Evolutionary conservation across 35 echinoderm and acorn worm species (phyloP), one percentile per base, ranked within the genome.

Genomic region (Stichopus chloronotus): DNA sequence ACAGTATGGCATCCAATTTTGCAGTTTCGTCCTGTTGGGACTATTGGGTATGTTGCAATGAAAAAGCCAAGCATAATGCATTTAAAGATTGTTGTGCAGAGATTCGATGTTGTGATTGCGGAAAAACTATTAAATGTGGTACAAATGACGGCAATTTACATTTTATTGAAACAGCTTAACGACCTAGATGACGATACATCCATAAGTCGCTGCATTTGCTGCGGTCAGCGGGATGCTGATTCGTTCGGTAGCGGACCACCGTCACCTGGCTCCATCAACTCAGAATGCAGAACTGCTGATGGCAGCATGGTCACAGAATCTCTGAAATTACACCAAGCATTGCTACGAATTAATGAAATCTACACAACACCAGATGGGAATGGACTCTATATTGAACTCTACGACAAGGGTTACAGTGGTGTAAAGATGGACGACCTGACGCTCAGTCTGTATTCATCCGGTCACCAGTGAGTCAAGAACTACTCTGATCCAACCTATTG

Each of bases 151-250:
- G 0, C 30, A 43, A 43, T 0, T 43, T 43, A 1, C 3, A 43
- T 43, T 43, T 43, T 43, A 43, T 43, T 43, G 30, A 43, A 72
- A 52, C 30, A 91, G 90, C 11, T 91, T 13, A 91, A 91, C n/a
- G 90, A 91, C 53, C 54, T 55, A 58, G 55, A 58, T 7, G 25
- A 55, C 2, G 90, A 94, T 57, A 83, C 87, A 6, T 95, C 94
- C 25, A 98, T 98, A 19, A 98, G 96, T 83, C 88, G 96, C 8
- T 98, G 96, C 76, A n/a, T 53, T 25, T 98, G 96, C 78, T 98
- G 96, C 22, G 24, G 54, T 54, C 82, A 43, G 25, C 60, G 83
- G 22, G 63, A 94, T 63, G 25, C 94, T 52, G 61, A 55, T 16
- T 30, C 93, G 8, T 96, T 96, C 84, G 97, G 97, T 20, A 56